Evolutionary conservation across 1,140 invertebrate species (phyloP), one percentile per base, ranked within the genome.

Genomic region (Drosophila busckii): DNA sequence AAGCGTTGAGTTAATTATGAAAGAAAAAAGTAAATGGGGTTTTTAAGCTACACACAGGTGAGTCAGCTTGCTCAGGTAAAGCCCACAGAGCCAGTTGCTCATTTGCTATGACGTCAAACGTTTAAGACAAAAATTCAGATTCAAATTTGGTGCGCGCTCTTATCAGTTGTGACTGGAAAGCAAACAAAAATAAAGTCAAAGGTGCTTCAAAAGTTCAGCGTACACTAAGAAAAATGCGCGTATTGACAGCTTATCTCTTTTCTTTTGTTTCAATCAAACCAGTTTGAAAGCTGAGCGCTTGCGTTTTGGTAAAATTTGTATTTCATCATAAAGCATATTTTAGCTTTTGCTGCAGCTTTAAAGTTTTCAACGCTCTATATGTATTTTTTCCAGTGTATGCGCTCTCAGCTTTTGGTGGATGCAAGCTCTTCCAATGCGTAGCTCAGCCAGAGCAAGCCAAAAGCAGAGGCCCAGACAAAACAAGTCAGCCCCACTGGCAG

Each of bases 351-450:
- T 20, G 12, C 10, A 37, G 46, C 45, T 55, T 35, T 48, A 16
- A n/a, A n/a, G n/a, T n/a, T n/a, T n/a, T n/a, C n/a, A n/a, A n/a
- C n/a, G n/a, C n/a, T n/a, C n/a, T n/a, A n/a, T 22, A 17, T n/a
- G 48, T 50, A 26, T 15, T 26, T 52, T 8, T 32, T 42, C 31
- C 19, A 37, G 10, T 40, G 9, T 9, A 25, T 9, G 37, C 40
- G 20, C 13, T 4, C 37, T 10, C 8, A 35, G 16, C 13, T 35
- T 42, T 26, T 7, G 32, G 35, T 31, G 38, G 19, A 29, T 46
- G 23, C 22, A 69, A 75, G 70, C 70, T 76, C 41, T 54, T 65
- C 28, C 50, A 56, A 37, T 55, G 66, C 52, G 22, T 29, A 35
- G n/a, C n/a, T n/a, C n/a, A 56, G 35, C 56, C 40, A 59, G 52